A percentile compares a stretch with the other conserved stretches of the same genome.
phyloP scores from a whole-genome alignment of 2,797 vertebrate genomes.

The Rhinoraja longicauda region DNA sequence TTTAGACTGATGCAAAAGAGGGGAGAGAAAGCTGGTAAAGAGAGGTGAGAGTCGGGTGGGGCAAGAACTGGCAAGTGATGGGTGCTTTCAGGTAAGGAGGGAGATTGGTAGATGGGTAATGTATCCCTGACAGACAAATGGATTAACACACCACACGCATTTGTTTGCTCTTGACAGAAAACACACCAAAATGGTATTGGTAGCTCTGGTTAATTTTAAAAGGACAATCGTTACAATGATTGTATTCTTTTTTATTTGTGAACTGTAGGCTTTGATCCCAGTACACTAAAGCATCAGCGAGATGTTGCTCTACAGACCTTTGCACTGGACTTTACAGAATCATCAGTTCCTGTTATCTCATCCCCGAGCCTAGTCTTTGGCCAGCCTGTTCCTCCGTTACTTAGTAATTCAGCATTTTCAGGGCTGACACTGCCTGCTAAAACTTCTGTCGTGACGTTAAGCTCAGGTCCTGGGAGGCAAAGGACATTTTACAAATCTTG shows the following conservation, averaged over 20 bases:
- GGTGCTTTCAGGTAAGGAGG: no score
- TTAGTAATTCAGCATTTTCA: slow-evolving; percentile 52
- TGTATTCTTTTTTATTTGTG: slow-evolving; percentile 41
- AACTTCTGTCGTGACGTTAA: slow-evolving; percentile 64
- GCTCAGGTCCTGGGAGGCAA: slow-evolving; percentile 68
- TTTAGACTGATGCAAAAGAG: no score
- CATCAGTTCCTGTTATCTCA: slow-evolving; percentile 65
- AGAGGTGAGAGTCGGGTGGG: no score
- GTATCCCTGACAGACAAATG: not conserved
- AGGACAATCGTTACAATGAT: not conserved
- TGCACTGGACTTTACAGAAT: slow-evolving; percentile 64
- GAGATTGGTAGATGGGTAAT: no score
- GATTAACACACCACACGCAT: not conserved
- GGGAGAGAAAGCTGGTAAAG: no score
- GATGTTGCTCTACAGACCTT: slow-evolving; percentile 82
- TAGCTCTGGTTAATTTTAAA: not conserved
- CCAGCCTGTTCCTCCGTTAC: slow-evolving; percentile 55
- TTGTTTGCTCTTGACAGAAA: not conserved
- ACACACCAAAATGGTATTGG: not conserved
- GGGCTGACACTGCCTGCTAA: slow-evolving; percentile 66
- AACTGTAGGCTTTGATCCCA: slow-evolving; percentile 53
- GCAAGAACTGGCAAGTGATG: no score
- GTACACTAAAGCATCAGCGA: slow-evolving; percentile 63
- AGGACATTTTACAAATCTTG: slow-evolving; percentile 75
- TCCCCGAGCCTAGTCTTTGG: slow-evolving; percentile 56